These are phyloP conservation scores for Pampusana beccarii DNA, from an alignment of 2,113 vertebrate species.

Conservation along the genomic window DNA sequence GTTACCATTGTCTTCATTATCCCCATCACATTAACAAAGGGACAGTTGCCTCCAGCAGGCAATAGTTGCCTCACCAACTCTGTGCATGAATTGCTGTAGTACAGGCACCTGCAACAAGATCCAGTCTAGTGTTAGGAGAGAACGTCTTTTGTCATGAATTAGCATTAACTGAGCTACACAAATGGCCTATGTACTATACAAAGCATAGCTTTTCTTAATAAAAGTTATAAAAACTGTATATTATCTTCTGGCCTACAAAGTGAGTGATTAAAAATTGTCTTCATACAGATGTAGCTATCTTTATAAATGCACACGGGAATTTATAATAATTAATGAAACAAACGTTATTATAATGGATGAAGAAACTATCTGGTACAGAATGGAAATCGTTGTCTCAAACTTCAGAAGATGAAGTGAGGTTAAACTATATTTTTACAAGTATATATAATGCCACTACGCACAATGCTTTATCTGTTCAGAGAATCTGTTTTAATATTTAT, in stretches of 20 bases:
- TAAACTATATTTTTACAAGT: neutral
- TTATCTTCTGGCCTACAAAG: neutral
- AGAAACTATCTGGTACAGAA: neutral
- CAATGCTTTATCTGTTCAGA: neutral
- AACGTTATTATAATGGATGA: neutral
- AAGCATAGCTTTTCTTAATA: neutral
- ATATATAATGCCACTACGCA: neutral
- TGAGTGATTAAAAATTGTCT: neutral
- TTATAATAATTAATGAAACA: neutral
- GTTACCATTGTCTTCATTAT: slow-evolving; percentile 45
- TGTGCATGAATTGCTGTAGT: neutral
- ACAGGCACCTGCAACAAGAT: neutral
- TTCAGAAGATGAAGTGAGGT: neutral
- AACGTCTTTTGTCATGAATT: neutral
- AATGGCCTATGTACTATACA: neutral
- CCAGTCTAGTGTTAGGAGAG: neutral
- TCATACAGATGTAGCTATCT: neutral
- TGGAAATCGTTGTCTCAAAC: neutral
- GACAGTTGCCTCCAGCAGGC: neutral
- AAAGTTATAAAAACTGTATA: neutral
- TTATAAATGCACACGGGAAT: neutral
- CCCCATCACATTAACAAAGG: slow-evolving; percentile 7
- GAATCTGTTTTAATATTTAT: neutral
- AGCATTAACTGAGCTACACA: neutral
- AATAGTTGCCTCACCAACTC: neutral